Evolutionary conservation across 2,797 vertebrate genomes (phyloP).

Genomic region (Borostomias antarcticus): DNA sequence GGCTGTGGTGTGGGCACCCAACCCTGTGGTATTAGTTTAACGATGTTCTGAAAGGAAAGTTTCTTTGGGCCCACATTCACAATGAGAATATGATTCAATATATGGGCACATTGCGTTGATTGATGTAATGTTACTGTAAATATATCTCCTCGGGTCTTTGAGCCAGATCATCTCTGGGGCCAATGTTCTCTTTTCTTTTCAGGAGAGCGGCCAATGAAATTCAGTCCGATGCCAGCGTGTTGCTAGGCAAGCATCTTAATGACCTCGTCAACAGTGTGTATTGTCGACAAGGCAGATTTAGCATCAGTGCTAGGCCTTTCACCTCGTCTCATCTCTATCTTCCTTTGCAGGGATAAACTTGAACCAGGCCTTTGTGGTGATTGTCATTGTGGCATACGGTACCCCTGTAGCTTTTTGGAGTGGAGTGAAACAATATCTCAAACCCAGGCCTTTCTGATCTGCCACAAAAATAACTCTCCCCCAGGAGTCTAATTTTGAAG

Average conservation of each 20-base stretch:
- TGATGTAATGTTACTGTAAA: conserved; percentile 65
- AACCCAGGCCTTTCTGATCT: conserved; percentile 9
- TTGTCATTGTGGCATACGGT: conserved; percentile 36
- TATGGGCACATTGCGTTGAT: conserved; percentile 36
- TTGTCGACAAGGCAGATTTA: conserved; percentile 51
- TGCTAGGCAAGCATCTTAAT: conserved; percentile 51
- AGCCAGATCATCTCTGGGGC: conserved; percentile 53
- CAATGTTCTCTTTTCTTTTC: conserved; percentile 56
- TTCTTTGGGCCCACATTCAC: conserved; percentile 37
- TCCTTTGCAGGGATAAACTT: conserved; percentile 42
- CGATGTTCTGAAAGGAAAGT: conserved; percentile 38
- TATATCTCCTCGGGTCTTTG: conserved; percentile 48
- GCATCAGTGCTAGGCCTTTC: conserved; percentile 40
- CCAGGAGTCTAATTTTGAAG: conserved; percentile 31
- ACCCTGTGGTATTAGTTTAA: conserved; percentile 23
- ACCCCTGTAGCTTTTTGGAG: conserved; percentile 41
- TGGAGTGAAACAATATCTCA: conserved; percentile 55
- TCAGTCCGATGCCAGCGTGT: conserved; percentile 49
- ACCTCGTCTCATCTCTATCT: conserved; percentile 27
- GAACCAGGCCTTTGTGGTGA: conserved; percentile 33
- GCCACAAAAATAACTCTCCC: conserved; percentile 48
- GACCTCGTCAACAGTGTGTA: conserved; percentile 37
- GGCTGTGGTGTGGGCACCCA: conserved; percentile 30
- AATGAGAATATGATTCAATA: conserved; percentile 55
- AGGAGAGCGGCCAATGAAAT: conserved; percentile 51